Percentiles rank a stretch among this genome's conserved stretches.
phyloP scores from a whole-genome alignment of 1,140 invertebrate species.

The Tribolium castaneum region DNA sequence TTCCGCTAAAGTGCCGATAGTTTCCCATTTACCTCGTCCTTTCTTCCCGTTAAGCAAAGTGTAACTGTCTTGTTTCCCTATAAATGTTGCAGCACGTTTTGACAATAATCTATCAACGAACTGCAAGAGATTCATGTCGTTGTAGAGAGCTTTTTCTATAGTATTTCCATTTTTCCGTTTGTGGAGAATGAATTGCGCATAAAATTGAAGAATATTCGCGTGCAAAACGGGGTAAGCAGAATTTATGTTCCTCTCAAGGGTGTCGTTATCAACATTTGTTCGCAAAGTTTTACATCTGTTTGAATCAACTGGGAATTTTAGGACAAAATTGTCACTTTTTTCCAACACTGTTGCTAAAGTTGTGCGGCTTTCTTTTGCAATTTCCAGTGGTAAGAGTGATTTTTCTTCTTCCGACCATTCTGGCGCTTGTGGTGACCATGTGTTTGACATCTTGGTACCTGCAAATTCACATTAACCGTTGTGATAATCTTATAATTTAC shows the following conservation, averaged over 20 bases:
- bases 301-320: slow-evolving; percentile 64
- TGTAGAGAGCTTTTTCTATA: slow-evolving; percentile 68
- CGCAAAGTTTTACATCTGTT: slow-evolving; percentile 61
- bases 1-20: slow-evolving; percentile 64
- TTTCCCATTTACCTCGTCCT: slow-evolving; percentile 65
- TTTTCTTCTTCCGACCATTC: slow-evolving; percentile 39
- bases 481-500: too few relatives aligned
- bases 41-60: slow-evolving; percentile 65
- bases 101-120: slow-evolving; percentile 69
- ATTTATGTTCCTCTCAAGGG: slow-evolving; percentile 64
- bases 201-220: slow-evolving; percentile 64
- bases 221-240: slow-evolving; percentile 67
- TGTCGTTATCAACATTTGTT: slow-evolving; percentile 55
- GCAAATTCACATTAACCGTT: not conserved
- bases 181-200: slow-evolving; percentile 64
- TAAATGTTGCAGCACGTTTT: slow-evolving; percentile 69
- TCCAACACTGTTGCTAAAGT: slow-evolving; percentile 62
- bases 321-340: slow-evolving; percentile 64
- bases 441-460: not conserved
- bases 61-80: slow-evolving; percentile 66
- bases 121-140: slow-evolving; percentile 68
- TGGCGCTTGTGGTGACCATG: slow-evolving; percentile 41
- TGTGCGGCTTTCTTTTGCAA: not conserved
- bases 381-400: not conserved
- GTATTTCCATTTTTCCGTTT: slow-evolving; percentile 66